Evolutionary conservation across 2,888 invertebrate genomes (phyloP).

Genomic region (Sabellastarte sp.): DNA sequence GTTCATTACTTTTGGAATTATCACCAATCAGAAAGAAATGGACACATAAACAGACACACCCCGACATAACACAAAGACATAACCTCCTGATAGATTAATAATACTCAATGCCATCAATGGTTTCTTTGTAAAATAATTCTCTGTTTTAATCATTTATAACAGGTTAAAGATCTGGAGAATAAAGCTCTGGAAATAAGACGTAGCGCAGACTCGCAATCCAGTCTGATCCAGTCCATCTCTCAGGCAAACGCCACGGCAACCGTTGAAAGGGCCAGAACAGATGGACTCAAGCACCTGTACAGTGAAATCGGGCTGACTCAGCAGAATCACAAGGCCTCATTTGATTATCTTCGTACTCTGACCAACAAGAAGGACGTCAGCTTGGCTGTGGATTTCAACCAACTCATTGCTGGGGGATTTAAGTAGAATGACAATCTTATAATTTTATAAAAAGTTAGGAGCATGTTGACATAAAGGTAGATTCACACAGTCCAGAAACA

Average conservation of each 20-base stretch:
- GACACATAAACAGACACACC: too few relatives aligned
- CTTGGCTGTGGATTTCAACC: conserved; percentile 47
- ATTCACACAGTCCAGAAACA: too few relatives aligned
- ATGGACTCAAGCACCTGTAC: conserved; percentile 41
- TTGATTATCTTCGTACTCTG: conserved; percentile 47
- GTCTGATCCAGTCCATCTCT: conserved; percentile 29
- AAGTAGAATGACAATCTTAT: too few relatives aligned
- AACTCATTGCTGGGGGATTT: conserved; percentile 15
- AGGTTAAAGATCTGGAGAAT: conserved; percentile 41
- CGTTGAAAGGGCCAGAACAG: conserved; percentile 38
- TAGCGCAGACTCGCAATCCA: conserved; percentile 34
- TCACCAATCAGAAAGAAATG: too few relatives aligned
- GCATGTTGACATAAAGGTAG: too few relatives aligned
- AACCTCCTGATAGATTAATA: too few relatives aligned
- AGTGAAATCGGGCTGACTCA: conserved; percentile 31
- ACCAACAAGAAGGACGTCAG: conserved; percentile 38
- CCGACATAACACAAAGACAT: too few relatives aligned
- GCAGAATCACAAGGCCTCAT: conserved; percentile 39
- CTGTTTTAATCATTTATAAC: background rate
- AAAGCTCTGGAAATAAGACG: conserved; percentile 37
- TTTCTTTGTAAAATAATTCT: too few relatives aligned
- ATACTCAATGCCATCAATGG: too few relatives aligned
- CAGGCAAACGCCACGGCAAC: conserved; percentile 40
- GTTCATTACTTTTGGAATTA: too few relatives aligned
- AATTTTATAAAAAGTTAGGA: too few relatives aligned